Conservation (phyloP, 2,797 vertebrate genomes). For the Falco cherrug region DNA sequence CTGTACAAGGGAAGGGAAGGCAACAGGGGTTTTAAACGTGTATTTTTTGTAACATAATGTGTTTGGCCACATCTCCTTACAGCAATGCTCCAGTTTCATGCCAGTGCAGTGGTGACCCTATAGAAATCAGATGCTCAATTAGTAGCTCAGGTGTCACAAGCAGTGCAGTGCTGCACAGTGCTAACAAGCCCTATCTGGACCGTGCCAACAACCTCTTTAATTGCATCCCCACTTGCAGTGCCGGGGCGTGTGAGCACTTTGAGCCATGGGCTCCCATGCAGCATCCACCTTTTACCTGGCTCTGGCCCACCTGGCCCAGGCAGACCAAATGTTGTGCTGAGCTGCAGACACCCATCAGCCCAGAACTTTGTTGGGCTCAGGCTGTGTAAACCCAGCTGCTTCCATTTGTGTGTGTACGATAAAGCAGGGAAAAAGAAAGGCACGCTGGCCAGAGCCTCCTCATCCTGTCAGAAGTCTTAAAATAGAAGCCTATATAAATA, state of each 20-base stretch:
- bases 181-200: background rate
- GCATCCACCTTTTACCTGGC: background rate
- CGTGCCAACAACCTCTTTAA: background rate
- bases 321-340: background rate
- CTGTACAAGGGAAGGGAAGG: background rate
- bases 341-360: background rate
- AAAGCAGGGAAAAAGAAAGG: background rate
- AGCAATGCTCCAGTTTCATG: background rate
- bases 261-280: background rate
- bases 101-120: background rate
- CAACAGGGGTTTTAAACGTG: rapidly evolving
- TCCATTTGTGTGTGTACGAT: rapidly evolving
- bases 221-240: background rate
- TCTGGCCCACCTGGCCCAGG: background rate
- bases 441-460: background rate
- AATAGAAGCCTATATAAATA: background rate
- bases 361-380: background rate
- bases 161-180: background rate
- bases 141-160: background rate
- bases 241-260: rapidly evolving
- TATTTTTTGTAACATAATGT: rapidly evolving
- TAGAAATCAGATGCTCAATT: background rate
- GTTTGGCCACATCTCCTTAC: background rate
- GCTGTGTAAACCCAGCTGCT: background rate
- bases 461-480: background rate